Conservation (phyloP, 2,797 vertebrate genomes). For the Xiphophorus birchmanni region DNA sequence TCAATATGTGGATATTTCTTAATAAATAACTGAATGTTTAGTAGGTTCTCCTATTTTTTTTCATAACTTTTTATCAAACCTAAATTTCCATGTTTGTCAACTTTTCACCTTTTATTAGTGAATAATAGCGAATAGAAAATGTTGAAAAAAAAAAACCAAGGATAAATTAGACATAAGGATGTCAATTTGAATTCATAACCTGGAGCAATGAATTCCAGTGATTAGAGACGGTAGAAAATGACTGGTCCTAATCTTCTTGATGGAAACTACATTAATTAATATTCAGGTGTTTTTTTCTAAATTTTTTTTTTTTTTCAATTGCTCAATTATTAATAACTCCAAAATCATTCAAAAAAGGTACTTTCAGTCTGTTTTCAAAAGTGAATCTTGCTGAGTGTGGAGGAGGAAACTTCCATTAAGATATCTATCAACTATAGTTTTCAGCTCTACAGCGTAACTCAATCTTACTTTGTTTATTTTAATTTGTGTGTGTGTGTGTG, state of each 20-base stretch:
- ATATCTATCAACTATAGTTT: constrained; percentile 43
- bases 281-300: not conserved
- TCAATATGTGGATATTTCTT: not conserved
- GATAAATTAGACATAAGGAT: not conserved
- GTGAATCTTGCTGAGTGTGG: not conserved
- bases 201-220: not conserved
- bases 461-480: constrained; percentile 13
- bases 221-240: not conserved
- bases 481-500: constrained; percentile 4
- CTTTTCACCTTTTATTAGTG: not conserved
- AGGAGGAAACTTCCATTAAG: constrained; percentile 28
- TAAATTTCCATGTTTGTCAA: not conserved
- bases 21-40: not conserved
- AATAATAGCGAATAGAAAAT: not conserved
- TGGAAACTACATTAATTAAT: not conserved
- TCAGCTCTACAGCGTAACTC: constrained; percentile 68
- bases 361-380: not conserved
- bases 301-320: not conserved
- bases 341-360: not conserved
- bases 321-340: not conserved
- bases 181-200: not conserved
- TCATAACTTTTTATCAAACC: not conserved
- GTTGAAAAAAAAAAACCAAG: not conserved
- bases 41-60: not conserved
- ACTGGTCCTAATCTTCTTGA: not conserved